Evolutionary conservation across 2,888 invertebrate genomes (phyloP).

Genomic region (Drosophila niveifrons): DNA sequence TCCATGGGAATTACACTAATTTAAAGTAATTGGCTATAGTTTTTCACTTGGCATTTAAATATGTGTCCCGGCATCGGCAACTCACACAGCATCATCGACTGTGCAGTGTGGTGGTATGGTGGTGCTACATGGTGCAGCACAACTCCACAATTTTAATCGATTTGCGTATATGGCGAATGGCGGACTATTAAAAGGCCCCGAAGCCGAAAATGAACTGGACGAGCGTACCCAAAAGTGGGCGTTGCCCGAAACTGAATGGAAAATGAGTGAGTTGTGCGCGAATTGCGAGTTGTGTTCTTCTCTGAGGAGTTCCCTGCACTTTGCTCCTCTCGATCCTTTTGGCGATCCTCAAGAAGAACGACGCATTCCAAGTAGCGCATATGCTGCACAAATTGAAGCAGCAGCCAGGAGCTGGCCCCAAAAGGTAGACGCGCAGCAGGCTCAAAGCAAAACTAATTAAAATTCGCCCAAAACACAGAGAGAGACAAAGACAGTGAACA

Average conservation of each 20-base stretch:
- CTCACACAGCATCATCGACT: conserved; percentile 7
- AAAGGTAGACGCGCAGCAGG: conserved; percentile 44
- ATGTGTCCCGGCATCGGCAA: conserved; percentile 60
- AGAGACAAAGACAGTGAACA: conserved; percentile 9
- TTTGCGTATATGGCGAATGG: conserved; percentile 83
- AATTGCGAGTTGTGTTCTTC: conserved; percentile 52
- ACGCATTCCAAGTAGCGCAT: conserved; percentile 79
- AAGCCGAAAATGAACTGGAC: conserved; percentile 78
- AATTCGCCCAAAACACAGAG: conserved; percentile 82
- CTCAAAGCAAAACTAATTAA: conserved; percentile 84
- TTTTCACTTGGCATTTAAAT: conserved; percentile 84
- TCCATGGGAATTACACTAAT: conserved; percentile 85
- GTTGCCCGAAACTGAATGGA: conserved; percentile 83
- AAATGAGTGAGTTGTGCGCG: conserved; percentile 80
- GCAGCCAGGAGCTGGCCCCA: conserved; percentile 36
- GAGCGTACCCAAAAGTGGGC: conserved; percentile 83
- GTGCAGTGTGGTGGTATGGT: no score
- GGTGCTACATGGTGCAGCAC: conserved; percentile 42
- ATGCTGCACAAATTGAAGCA: conserved; percentile 68
- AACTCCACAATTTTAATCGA: conserved; percentile 84
- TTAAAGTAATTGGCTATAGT: conserved; percentile 84
- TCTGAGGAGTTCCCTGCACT: not conserved
- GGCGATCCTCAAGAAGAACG: conserved; percentile 2
- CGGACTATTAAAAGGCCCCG: conserved; percentile 74
- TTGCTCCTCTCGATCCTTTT: conserved; percentile 13